Base-by-base conservation (phyloP, 53 echinoderm and acorn worm genomes). In the Stichopus horrens region DNA sequence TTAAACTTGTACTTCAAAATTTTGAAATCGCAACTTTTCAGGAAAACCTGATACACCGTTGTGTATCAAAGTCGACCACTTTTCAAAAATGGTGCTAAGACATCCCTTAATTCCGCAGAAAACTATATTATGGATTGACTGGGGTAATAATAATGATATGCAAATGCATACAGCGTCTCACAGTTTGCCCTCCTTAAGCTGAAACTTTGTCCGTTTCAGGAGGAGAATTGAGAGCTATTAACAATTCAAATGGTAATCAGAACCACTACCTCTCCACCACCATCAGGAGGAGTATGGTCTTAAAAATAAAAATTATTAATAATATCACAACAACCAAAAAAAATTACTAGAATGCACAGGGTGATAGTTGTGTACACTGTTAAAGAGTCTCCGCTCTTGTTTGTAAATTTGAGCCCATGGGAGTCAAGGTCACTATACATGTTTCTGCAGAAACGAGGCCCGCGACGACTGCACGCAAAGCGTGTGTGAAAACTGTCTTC, bases 201-300 rank as follows among this genome's bases (percentile, higher is more conserved):
- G 79, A 79, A 54, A 79, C 79, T 16, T 77, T 55, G 79, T 55
- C 79, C 79, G 55, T 79, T 79, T 79, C 52, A 10, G n/a, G 79
- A 55, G 10, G 55, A 55, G 55, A 79, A 79, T 7, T 79, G 54
- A 8, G 5, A 10, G 52, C 79, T 8, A 79, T 79, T 79, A 79
- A 79, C 79, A 79, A 79, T 79, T 51, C 55, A 55, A 79, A 79
- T 79, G 79, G 79, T 79, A 79, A 79, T 55, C 55, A 79, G 54
- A 79, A 79, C 79, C 79, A 79, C 10, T 6, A 9, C 19, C 79
- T 55, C 55, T 55, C 55, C 54, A 52, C 79, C 79, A 13, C 0
- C 18, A 79, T 52, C n/a, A n/a, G n/a, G 79, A 79, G 55, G 9
- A 37, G 37, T 37, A 37, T 55, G 54, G 55, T 55, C 55, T 20